A percentile compares a stretch with the other conserved stretches of the same genome.
Evolutionary conservation across 2,888 invertebrate genomes (phyloP).

Genomic region (Corbicula japonica): DNA sequence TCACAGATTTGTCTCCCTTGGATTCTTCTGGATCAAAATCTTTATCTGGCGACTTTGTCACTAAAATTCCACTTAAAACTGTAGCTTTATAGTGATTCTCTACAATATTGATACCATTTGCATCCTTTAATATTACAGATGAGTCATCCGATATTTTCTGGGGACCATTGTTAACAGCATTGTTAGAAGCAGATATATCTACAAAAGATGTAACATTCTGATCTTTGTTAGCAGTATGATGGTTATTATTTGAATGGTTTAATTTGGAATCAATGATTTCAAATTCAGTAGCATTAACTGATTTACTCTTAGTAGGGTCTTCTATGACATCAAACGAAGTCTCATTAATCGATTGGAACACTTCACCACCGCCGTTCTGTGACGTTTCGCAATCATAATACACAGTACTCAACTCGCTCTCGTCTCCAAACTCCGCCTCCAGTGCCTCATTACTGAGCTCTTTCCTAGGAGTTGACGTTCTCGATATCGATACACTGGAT

Average conservation of each 20-base stretch:
- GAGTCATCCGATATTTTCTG: no score
- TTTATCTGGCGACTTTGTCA: slow-evolving; percentile 22
- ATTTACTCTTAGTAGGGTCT: slow-evolving; percentile 44
- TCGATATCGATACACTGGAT: slow-evolving; percentile 54
- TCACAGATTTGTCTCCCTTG: slow-evolving; percentile 62
- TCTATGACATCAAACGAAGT: slow-evolving; percentile 71
- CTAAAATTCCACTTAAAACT: slow-evolving; percentile 30
- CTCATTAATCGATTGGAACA: slow-evolving; percentile 58
- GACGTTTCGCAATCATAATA: slow-evolving; percentile 59
- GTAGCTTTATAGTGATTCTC: slow-evolving; percentile 33
- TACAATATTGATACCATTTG: slow-evolving; percentile 18
- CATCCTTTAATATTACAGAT: no score
- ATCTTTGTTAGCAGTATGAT: slow-evolving; percentile 17
- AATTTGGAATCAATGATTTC: slow-evolving; percentile 49
- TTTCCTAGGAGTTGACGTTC: slow-evolving; percentile 63
- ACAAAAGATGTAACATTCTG: slow-evolving; percentile 64
- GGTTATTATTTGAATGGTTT: slow-evolving; percentile 20
- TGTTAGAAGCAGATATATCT: slow-evolving; percentile 67
- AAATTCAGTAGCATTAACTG: slow-evolving; percentile 59
- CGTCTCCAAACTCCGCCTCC: slow-evolving; percentile 55
- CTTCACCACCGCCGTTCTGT: slow-evolving; percentile 33
- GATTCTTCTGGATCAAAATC: slow-evolving; percentile 9
- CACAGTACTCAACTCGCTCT: slow-evolving; percentile 62
- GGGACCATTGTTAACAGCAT: slow-evolving; percentile 4
- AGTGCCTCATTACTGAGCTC: slow-evolving; percentile 37